Evolutionary conservation across 2,888 invertebrate species (phyloP).

Genomic region (Zonitis immaculata): DNA sequence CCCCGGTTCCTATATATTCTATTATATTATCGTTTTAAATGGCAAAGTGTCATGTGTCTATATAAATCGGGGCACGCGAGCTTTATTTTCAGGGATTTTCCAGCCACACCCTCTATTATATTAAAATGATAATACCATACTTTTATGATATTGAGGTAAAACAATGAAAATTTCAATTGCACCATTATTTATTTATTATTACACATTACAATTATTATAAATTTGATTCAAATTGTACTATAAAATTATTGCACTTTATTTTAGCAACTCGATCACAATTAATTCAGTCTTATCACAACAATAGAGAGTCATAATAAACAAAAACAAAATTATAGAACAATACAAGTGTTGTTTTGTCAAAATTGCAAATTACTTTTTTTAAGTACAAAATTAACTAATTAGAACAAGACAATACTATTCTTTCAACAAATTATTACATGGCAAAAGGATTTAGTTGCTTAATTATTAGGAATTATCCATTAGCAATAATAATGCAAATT

Average conservation of each 20-base stretch:
- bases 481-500: too few relatives aligned
- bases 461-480: too few relatives aligned
- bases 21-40: conserved; percentile 1
- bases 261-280: background rate
- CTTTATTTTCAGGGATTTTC: background rate
- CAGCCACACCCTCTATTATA: conserved; percentile 1
- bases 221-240: background rate
- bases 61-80: background rate
- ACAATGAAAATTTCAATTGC: background rate
- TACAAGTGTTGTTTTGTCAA: too few relatives aligned
- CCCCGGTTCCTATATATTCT: too few relatives aligned
- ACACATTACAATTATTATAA: background rate
- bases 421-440: background rate
- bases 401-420: background rate
- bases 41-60: background rate
- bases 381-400: background rate
- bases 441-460: too few relatives aligned
- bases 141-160: conserved; percentile 1
- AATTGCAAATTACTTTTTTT: background rate
- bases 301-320: background rate
- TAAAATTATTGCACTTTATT: background rate
- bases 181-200: background rate
- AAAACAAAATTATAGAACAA: too few relatives aligned
- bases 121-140: background rate
- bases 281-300: background rate